These are phyloP conservation scores for Eulithis prunata DNA, from an alignment of 2,888 invertebrate genomes.

Conservation along the genomic window DNA sequence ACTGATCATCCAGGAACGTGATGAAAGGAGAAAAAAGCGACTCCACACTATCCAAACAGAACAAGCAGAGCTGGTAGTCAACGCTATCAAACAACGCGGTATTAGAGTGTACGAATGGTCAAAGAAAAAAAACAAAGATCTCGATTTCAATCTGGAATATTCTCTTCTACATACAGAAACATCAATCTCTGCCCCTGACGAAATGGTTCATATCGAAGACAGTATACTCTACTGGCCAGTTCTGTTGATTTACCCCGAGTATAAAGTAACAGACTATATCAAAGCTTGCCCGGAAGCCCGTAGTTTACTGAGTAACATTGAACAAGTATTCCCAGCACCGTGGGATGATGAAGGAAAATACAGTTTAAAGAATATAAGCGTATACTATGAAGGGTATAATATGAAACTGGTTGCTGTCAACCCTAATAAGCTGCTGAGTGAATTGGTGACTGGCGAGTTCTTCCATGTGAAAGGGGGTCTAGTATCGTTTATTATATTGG, in stretches of 20 bases:
- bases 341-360: slow-evolving; percentile 90
- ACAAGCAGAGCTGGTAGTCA: slow-evolving; percentile 67
- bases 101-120: slow-evolving; percentile 81
- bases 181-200: slow-evolving; percentile 54
- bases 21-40: slow-evolving; percentile 81
- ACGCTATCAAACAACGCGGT: slow-evolving; percentile 73
- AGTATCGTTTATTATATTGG: slow-evolving; percentile 86
- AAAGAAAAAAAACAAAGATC: slow-evolving; percentile 54
- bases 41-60: slow-evolving; percentile 70
- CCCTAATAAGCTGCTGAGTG: slow-evolving; percentile 42
- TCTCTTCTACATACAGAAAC: slow-evolving; percentile 15
- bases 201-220: slow-evolving; percentile 86
- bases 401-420: slow-evolving; percentile 85
- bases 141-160: slow-evolving; percentile 22
- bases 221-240: slow-evolving; percentile 93
- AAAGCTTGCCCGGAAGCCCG: slow-evolving; percentile 91
- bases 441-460: slow-evolving; percentile 64
- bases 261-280: slow-evolving; percentile 93
- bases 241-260: slow-evolving; percentile 94
- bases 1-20: slow-evolving; percentile 77
- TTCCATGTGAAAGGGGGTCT: slow-evolving; percentile 87
- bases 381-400: slow-evolving; percentile 90
- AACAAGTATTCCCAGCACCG: slow-evolving; percentile 87
- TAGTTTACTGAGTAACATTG: slow-evolving; percentile 74
- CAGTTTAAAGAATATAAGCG: slow-evolving; percentile 82